These are phyloP conservation scores for Hemicordylus capensis DNA, from an alignment of 2,113 vertebrate genomes.

Conservation along the genomic window DNA sequence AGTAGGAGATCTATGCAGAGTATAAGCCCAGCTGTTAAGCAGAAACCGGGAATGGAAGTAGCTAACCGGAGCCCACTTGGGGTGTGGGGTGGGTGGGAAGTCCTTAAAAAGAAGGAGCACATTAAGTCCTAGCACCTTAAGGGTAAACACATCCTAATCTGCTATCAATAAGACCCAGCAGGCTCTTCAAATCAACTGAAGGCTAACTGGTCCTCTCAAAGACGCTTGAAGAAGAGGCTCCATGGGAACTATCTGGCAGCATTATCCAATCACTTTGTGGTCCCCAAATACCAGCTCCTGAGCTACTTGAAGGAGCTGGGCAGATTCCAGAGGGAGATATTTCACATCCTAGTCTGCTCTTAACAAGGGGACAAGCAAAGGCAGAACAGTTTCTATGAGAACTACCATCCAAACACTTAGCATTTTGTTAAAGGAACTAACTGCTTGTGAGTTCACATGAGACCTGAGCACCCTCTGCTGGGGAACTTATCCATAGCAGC, in stretches of 20 bases:
- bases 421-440: neutral
- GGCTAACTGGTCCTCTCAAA: neutral
- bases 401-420: neutral
- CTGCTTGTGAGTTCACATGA: neutral
- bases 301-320: neutral
- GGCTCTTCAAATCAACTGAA: neutral
- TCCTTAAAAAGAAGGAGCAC: neutral
- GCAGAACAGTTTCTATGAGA: neutral
- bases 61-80: neutral
- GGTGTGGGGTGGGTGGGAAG: neutral
- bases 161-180: neutral
- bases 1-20: neutral
- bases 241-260: too few relatives aligned
- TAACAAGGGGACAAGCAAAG: neutral
- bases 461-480: conserved; percentile 26
- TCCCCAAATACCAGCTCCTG: neutral
- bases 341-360: neutral
- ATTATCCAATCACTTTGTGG: too few relatives aligned
- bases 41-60: neutral
- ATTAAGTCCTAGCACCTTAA: neutral
- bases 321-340: neutral
- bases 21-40: neutral
- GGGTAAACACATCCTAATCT: neutral
- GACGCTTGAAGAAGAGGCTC: neutral
- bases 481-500: neutral